Evolutionary conservation across 2,888 invertebrate species (phyloP).

Genomic region (Saturnia japonica): DNA sequence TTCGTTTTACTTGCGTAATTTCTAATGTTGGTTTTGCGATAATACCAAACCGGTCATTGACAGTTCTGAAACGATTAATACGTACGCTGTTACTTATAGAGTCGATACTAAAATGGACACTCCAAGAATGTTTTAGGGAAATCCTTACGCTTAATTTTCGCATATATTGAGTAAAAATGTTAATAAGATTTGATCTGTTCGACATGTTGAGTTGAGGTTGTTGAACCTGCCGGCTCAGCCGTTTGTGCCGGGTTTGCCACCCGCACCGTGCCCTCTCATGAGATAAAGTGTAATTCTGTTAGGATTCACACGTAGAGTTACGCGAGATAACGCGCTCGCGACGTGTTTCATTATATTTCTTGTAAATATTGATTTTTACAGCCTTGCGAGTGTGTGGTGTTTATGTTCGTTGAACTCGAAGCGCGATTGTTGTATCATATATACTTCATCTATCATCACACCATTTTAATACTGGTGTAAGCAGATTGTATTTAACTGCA

Average conservation of each 20-base stretch:
- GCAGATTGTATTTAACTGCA: not conserved
- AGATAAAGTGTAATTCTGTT: constrained; percentile 13
- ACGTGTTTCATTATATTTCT: constrained; percentile 49
- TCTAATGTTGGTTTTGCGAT: no score
- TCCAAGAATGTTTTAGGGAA: no score
- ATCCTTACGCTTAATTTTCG: no score
- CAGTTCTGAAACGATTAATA: no score
- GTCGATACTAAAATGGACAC: no score
- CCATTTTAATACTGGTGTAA: not conserved
- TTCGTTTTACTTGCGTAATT: no score
- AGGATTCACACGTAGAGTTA: constrained; percentile 29
- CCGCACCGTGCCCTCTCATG: not conserved
- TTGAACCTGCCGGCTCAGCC: not conserved
- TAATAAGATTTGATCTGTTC: not conserved
- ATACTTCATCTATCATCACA: not conserved
- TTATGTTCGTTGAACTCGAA: constrained; percentile 41
- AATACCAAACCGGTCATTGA: no score
- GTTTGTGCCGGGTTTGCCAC: not conserved
- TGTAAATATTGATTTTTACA: constrained; percentile 54
- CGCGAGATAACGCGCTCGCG: constrained; percentile 42
- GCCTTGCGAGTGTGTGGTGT: constrained; percentile 38
- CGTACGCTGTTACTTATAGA: no score
- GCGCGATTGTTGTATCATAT: not conserved
- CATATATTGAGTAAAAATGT: no score
- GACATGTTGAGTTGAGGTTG: not conserved